A percentile compares a stretch with the other conserved stretches of the same genome.
Conservation (phyloP, 2,888 invertebrate species). For the Stenichneumon culpator region DNA sequence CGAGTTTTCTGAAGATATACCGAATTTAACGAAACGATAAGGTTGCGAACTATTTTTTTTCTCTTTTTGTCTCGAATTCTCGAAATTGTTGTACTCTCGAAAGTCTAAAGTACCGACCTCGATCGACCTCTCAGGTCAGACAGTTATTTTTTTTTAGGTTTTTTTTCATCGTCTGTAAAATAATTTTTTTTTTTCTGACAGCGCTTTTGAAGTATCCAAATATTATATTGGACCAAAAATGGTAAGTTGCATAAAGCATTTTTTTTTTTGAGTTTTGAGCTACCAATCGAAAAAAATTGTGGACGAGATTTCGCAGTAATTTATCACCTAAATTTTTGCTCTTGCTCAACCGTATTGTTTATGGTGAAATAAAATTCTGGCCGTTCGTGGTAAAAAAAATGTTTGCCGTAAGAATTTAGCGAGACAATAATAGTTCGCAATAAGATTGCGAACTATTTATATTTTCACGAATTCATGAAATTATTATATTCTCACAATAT, state of each 20-base stretch:
- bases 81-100: not conserved
- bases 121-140: not conserved
- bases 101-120: not conserved
- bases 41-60: not conserved
- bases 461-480: not conserved
- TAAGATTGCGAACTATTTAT: not conserved
- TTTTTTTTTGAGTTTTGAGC: too few species aligned
- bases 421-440: not conserved
- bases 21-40: not conserved
- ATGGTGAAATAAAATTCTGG: too few species aligned
- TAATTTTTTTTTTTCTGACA: too few species aligned
- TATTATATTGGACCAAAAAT: too few species aligned
- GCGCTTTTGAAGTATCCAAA: too few species aligned
- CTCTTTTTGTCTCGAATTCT: not conserved
- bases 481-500: not conserved
- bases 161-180: not conserved
- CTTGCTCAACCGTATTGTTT: too few species aligned
- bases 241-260: too few species aligned
- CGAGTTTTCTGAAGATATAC: not conserved
- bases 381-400: too few species aligned
- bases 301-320: too few species aligned
- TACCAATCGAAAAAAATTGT: too few species aligned
- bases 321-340: too few species aligned
- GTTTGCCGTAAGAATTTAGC: not conserved
- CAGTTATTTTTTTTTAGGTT: not conserved